Conservation (phyloP, 2,797 vertebrate species). For the Chrysocyon brachyurus region DNA sequence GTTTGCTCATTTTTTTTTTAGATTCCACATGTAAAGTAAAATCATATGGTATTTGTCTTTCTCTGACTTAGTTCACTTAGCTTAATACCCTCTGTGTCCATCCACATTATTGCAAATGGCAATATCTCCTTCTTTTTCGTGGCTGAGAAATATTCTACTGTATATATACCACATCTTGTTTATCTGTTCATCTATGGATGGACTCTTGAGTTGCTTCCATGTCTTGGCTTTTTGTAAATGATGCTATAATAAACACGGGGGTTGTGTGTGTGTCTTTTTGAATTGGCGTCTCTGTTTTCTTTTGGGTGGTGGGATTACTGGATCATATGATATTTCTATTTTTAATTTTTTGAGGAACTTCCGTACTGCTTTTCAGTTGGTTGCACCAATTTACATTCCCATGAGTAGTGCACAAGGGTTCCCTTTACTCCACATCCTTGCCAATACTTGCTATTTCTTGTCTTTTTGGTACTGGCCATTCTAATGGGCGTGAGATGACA, state of each 20-base stretch:
- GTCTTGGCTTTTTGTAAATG: background rate
- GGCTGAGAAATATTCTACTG: background rate
- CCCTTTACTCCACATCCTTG: background rate
- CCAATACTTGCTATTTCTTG: background rate
- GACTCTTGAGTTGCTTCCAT: background rate
- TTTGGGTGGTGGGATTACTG: background rate
- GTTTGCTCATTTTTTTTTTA: background rate
- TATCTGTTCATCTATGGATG: background rate
- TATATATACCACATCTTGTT: background rate
- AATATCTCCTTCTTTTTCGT: background rate
- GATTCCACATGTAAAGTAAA: background rate
- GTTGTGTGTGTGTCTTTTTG: background rate
- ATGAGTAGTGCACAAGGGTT: background rate
- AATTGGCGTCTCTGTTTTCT: background rate
- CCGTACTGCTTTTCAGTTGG: background rate
- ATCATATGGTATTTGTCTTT: background rate
- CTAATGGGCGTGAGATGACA: background rate
- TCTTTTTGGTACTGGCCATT: background rate
- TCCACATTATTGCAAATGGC: background rate
- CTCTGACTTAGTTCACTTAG: background rate
- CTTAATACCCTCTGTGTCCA: background rate
- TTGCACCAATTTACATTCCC: background rate
- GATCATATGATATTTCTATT: background rate
- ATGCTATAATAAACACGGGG: background rate
- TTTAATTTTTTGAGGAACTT: background rate